Base-by-base conservation (phyloP, 2,888 invertebrate species). In the Steinernema hermaphroditum region DNA sequence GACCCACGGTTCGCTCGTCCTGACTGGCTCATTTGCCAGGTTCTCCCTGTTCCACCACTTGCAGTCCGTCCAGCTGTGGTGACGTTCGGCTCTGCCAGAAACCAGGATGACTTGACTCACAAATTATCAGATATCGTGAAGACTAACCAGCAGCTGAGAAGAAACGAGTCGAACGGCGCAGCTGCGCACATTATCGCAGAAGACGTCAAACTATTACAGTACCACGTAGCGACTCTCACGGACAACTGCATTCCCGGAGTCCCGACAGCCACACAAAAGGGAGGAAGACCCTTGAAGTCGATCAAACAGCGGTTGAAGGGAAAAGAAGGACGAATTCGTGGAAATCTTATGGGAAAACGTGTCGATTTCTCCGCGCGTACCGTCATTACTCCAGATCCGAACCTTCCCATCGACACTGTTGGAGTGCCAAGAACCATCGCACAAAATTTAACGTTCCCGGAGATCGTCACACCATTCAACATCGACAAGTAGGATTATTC, bases 331-430 rank as follows among this genome's bases (percentile, higher is more conserved):
- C 91, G 98, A 85, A 97, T 99, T 85, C 91, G 98, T 88, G 98
- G 98, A 83, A 99, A 99, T 88, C 91, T 99, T 83, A 99, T 99
- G 98, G 98, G 98, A 72, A 98, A 98, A 88, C 80, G 98, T 90
- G 98, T 99, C 0, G 98, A 99, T 87, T 99, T 98, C 88, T 97
- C 97, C 0, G 98, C 96, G 4, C 92, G 98, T 88, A 98, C 98
- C 85, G 98, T 99, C 71, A 89, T 89, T 81, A 90, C 89, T 24
- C 89, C 89, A 6, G 89, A 89, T 81, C 89, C 89, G 0, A 90
- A 89, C 75, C 82, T 90, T 24, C 86, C 85, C 0, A 83, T 95
- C 94, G 87, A 97, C 96, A 24, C 96, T 90, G 96, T 98, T 73
- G 98, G 98, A 72, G 96, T 99, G 0, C 98, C 98, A 0, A 90